These are phyloP conservation scores for Lindbergichthys nudifrons DNA, from an alignment of 2,797 vertebrate species.

Conservation along the genomic window DNA sequence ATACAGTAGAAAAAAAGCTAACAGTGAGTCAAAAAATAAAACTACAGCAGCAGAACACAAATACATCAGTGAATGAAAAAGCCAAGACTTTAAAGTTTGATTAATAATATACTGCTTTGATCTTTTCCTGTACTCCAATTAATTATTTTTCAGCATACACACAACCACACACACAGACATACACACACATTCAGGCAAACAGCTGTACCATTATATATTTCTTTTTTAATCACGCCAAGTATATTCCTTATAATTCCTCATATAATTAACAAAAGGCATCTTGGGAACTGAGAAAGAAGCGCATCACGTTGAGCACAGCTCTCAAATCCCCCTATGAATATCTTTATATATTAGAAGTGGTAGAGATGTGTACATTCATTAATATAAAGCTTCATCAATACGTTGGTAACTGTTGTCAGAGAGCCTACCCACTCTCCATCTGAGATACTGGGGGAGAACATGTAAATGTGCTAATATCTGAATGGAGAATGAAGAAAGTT, in stretches of 20 bases:
- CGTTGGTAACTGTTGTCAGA: conserved; percentile 47
- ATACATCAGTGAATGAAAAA: conserved; percentile 54
- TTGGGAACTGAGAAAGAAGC: conserved; percentile 44
- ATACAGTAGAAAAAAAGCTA: conserved; percentile 8
- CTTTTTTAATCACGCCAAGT: conserved; percentile 58
- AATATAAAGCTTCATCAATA: conserved; percentile 61
- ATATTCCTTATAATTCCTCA: conserved; percentile 56
- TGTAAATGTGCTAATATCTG: conserved; percentile 54
- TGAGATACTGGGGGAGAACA: conserved; percentile 32
- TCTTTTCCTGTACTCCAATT: conserved; percentile 34
- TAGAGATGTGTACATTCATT: conserved; percentile 66
- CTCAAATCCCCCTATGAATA: conserved; percentile 56
- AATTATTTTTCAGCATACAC: conserved; percentile 20
- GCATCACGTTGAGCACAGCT: neutral
- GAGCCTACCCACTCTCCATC: conserved; percentile 16
- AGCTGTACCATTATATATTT: conserved; percentile 10
- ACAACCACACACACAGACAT: neutral
- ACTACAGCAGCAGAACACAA: conserved; percentile 48
- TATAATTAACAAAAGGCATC: conserved; percentile 58
- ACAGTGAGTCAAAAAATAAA: conserved; percentile 35
- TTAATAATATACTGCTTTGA: conserved; percentile 64
- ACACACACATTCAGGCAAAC: conserved; percentile 13
- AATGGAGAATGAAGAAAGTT: conserved; percentile 35
- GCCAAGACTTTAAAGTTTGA: conserved; percentile 59
- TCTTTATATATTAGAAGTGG: conserved; percentile 53